phyloP scores from a whole-genome alignment of 1,140 invertebrate genomes.

The Drosophila mauritiana region DNA sequence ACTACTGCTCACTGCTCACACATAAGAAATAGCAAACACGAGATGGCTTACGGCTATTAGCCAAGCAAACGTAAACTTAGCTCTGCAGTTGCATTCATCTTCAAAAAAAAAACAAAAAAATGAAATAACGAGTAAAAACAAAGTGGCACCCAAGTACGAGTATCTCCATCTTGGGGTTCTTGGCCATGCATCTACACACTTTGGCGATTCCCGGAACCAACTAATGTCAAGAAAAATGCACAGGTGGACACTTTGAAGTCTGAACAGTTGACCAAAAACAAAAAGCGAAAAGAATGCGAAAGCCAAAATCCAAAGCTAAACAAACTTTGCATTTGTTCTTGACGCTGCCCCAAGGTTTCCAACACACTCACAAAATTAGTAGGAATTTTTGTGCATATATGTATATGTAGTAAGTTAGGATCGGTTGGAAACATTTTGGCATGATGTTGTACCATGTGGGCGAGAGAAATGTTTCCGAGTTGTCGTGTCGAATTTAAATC shows the following conservation, averaged over 20 bases:
- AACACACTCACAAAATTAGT: slow-evolving; percentile 51
- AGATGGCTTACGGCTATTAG: slow-evolving; percentile 37
- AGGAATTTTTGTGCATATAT: slow-evolving; percentile 60
- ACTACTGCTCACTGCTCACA: slow-evolving; percentile 29
- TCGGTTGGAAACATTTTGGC: slow-evolving; percentile 49
- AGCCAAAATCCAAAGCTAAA: slow-evolving; percentile 35
- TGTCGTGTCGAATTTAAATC: slow-evolving; percentile 78
- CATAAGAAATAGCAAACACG: slow-evolving; percentile 20
- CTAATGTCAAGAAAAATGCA: slow-evolving; percentile 72
- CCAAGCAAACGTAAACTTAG: slow-evolving; percentile 4
- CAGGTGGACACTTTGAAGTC: slow-evolving; percentile 71
- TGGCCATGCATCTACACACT: slow-evolving; percentile 26
- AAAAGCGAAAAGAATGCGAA: slow-evolving; percentile 12
- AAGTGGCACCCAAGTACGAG: slow-evolving; percentile 8
- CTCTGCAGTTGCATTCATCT: slow-evolving; percentile 14
- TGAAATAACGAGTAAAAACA: not conserved
- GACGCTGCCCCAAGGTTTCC: slow-evolving; percentile 69
- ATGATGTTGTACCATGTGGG: slow-evolving; percentile 62
- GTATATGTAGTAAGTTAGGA: slow-evolving; percentile 5
- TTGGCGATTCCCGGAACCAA: slow-evolving; percentile 59
- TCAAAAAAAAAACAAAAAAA: not conserved
- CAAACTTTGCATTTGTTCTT: slow-evolving; percentile 73
- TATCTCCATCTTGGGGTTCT: slow-evolving; percentile 29
- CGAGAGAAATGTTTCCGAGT: slow-evolving; percentile 78
- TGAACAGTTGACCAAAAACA: slow-evolving; percentile 34